Evolutionary conservation across 2,888 invertebrate species (phyloP).

Genomic region (Epinotia brunnichana): DNA sequence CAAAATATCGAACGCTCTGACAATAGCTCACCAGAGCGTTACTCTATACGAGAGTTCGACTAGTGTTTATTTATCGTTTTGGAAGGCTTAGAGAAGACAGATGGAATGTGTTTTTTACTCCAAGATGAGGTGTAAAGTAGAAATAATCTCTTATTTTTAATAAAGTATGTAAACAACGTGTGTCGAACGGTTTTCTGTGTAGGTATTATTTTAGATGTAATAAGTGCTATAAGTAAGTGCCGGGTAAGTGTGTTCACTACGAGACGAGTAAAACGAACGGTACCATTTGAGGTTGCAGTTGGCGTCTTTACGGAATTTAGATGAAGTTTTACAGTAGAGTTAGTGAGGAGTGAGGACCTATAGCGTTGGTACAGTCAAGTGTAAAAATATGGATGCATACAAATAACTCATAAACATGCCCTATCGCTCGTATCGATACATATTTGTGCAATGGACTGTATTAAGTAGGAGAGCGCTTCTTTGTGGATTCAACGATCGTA

Average conservation of each 20-base stretch:
- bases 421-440: no score
- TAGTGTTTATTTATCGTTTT: constrained; percentile 83
- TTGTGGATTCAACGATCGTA: no score
- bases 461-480: no score
- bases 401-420: no score
- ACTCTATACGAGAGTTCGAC: constrained; percentile 70
- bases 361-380: neutral
- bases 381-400: no score
- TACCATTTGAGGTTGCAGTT: constrained; percentile 2
- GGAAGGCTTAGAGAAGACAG: constrained; percentile 80
- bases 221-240: constrained; percentile 22
- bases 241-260: neutral
- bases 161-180: constrained; percentile 65
- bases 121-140: constrained; percentile 74
- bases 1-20: constrained; percentile 58
- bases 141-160: constrained; percentile 69
- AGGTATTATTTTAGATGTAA: constrained; percentile 33
- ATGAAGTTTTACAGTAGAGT: neutral
- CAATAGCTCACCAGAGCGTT: constrained; percentile 61
- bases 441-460: no score
- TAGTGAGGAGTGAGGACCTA: neutral
- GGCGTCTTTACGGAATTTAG: neutral
- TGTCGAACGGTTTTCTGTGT: constrained; percentile 54
- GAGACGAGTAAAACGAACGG: neutral
- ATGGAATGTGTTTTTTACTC: constrained; percentile 79